These are phyloP conservation scores for Euproctis similis DNA, from an alignment of 2,888 invertebrate species.

Conservation along the genomic window DNA sequence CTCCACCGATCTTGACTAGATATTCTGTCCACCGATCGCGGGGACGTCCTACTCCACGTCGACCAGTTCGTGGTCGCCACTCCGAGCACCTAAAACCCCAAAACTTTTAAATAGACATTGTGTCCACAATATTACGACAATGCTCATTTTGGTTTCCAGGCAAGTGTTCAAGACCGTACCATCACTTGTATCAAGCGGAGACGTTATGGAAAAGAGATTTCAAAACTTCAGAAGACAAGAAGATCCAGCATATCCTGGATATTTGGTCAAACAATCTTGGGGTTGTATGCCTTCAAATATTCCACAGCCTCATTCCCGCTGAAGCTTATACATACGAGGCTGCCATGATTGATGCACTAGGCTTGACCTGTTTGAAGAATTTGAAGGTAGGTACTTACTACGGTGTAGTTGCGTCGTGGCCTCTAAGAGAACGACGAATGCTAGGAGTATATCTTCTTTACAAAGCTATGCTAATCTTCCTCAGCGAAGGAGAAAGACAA, in stretches of 20 bases:
- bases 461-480: slow-evolving; percentile 88
- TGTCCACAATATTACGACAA: too few relatives aligned
- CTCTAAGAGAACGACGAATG: slow-evolving; percentile 79
- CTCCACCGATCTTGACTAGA: too few relatives aligned
- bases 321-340: slow-evolving; percentile 97
- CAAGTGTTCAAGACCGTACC: slow-evolving; percentile 89
- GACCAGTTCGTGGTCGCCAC: too few relatives aligned
- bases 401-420: slow-evolving; percentile 85
- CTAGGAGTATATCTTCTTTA: slow-evolving; percentile 87
- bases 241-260: slow-evolving; percentile 86
- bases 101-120: too few relatives aligned
- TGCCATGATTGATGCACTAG: slow-evolving; percentile 93
- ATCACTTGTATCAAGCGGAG: slow-evolving; percentile 93
- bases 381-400: slow-evolving; percentile 88
- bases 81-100: background rate
- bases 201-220: slow-evolving; percentile 75
- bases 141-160: too few relatives aligned
- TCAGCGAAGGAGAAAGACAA: slow-evolving; percentile 93
- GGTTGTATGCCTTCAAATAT: slow-evolving; percentile 92
- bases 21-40: background rate
- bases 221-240: slow-evolving; percentile 64
- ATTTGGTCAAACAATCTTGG: slow-evolving; percentile 91
- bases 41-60: too few relatives aligned
- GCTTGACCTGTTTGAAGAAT: slow-evolving; percentile 85
- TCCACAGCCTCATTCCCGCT: slow-evolving; percentile 91